These are phyloP conservation scores for Crossocerus cetratus DNA, from an alignment of 2,888 invertebrate genomes.

Conservation along the genomic window DNA sequence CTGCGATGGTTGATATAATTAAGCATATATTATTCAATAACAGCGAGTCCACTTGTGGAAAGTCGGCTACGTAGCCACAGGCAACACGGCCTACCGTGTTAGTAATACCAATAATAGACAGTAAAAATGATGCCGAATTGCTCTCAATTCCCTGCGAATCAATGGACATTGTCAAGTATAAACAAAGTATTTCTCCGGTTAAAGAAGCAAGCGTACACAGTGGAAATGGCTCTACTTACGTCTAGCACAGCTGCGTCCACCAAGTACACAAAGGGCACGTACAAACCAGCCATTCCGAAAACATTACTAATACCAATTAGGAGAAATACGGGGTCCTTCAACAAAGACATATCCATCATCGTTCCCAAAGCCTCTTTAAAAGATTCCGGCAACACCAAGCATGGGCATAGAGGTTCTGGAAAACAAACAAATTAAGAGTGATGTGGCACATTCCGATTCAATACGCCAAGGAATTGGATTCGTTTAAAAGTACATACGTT, in stretches of 20 bases:
- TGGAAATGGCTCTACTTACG: constrained; percentile 78
- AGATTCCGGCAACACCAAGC: constrained; percentile 86
- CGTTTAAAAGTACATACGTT: constrained; percentile 79
- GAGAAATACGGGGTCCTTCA: constrained; percentile 94
- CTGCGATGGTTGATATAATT: constrained; percentile 91
- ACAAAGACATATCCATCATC: constrained; percentile 93
- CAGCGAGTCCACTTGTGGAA: constrained; percentile 93
- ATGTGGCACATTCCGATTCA: no score
- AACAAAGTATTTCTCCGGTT: no score
- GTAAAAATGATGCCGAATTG: constrained; percentile 85
- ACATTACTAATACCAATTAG: constrained; percentile 95
- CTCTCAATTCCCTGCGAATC: constrained; percentile 83
- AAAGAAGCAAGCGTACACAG: no score
- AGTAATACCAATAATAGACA: constrained; percentile 93
- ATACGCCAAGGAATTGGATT: background rate
- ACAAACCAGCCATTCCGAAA: constrained; percentile 98
- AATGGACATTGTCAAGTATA: background rate
- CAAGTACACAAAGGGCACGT: constrained; percentile 97
- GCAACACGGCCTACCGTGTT: constrained; percentile 95
- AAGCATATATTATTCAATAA: constrained; percentile 96
- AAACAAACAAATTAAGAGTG: constrained; percentile 15
- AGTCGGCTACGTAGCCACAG: constrained; percentile 94
- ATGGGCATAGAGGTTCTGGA: constrained; percentile 88
- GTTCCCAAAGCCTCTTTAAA: constrained; percentile 90
- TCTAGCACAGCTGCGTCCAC: constrained; percentile 88